phyloP scores from a whole-genome alignment of 1,140 invertebrate genomes.

The Bombus superbus region DNA sequence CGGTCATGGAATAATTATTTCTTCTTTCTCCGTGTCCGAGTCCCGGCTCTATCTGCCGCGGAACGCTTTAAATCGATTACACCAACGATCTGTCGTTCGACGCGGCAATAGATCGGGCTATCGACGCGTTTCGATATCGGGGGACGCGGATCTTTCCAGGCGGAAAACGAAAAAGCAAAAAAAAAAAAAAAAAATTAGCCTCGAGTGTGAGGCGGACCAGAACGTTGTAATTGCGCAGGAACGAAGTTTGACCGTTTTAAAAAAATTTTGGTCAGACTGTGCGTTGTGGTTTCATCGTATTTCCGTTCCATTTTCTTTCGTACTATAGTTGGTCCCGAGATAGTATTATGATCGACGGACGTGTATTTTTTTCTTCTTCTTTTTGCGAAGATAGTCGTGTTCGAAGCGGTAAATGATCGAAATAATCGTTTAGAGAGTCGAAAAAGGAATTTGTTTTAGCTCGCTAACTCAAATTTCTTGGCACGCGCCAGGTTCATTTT shows the following conservation, averaged over 20 bases:
- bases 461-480: not conserved
- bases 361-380: not conserved
- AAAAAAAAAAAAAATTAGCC: not conserved
- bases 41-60: not conserved
- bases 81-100: not conserved
- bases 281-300: not conserved
- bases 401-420: not conserved
- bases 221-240: not conserved
- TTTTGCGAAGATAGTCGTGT: too few species aligned
- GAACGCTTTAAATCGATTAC: slow-evolving; percentile 18
- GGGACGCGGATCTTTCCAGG: not conserved
- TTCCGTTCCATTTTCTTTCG: not conserved
- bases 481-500: too few species aligned
- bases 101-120: not conserved
- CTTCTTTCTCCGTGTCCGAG: slow-evolving; percentile 46
- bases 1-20: slow-evolving; percentile 70
- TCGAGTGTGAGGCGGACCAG: not conserved
- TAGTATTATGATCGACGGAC: too few species aligned
- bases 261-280: not conserved
- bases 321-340: too few species aligned
- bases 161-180: not conserved
- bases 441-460: not conserved
- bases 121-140: slow-evolving; percentile 18
- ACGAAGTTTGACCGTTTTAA: not conserved
- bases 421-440: too few species aligned